A percentile compares a stretch with the other conserved stretches of the same genome.
Evolutionary conservation across 2,888 invertebrate species (phyloP).

Genomic region (Tinea semifulvella): DNA sequence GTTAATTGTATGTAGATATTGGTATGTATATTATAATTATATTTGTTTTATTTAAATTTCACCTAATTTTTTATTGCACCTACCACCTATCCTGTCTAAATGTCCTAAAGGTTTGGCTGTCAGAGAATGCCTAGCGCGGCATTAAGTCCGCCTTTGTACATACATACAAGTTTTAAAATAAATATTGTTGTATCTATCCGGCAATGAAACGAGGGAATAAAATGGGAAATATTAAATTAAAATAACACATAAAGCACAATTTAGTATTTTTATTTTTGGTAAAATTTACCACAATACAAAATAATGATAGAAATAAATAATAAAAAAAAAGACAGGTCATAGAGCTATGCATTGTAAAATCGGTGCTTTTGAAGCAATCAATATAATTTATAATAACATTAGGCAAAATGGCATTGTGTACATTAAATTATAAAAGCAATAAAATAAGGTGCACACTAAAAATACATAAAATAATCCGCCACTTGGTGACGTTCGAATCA

Average conservation of each 20-base stretch:
- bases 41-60: too few relatives aligned
- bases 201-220: background rate
- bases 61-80: too few relatives aligned
- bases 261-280: conserved; percentile 68
- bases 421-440: conserved; percentile 63
- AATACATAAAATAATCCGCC: conserved; percentile 47
- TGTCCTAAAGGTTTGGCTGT: too few relatives aligned
- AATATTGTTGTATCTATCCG: too few relatives aligned
- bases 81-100: too few relatives aligned
- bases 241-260: conserved; percentile 61
- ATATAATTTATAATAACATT: conserved; percentile 67
- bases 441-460: conserved; percentile 50
- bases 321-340: conserved; percentile 66
- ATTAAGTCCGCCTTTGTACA: too few relatives aligned
- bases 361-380: conserved; percentile 67
- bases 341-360: conserved; percentile 66
- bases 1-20: too few relatives aligned
- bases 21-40: too few relatives aligned
- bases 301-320: conserved; percentile 66
- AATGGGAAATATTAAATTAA: conserved; percentile 19
- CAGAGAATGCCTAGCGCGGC: too few relatives aligned
- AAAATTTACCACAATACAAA: conserved; percentile 67
- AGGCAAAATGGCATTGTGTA: conserved; percentile 68
- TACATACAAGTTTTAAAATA: too few relatives aligned
- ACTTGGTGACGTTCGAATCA: conserved; percentile 42